phyloP scores from a whole-genome alignment of 2,797 vertebrate genomes.

The Botia almorhae region DNA sequence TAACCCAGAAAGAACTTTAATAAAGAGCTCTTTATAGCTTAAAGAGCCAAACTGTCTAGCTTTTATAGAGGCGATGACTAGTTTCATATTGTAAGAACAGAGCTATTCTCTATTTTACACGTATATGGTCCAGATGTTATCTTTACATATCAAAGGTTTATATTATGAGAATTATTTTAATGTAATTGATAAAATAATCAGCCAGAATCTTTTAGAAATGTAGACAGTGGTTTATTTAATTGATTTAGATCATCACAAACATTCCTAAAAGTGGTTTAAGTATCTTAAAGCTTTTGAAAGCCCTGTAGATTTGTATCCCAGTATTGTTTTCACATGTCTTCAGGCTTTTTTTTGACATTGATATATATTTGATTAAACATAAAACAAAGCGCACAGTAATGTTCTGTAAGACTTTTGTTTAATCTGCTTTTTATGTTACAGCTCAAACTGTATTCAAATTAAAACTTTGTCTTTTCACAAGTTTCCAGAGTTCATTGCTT shows the following conservation, averaged over 20 bases:
- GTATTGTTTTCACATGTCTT: slow-evolving; percentile 29
- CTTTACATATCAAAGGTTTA: slow-evolving; percentile 28
- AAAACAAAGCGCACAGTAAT: slow-evolving; percentile 46
- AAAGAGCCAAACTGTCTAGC: too few relatives aligned
- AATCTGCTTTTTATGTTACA: slow-evolving; percentile 56
- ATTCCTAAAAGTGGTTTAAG: neutral
- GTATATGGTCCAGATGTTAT: slow-evolving; percentile 43
- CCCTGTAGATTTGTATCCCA: slow-evolving; percentile 6
- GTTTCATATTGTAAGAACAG: slow-evolving; percentile 27
- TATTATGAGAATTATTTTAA: slow-evolving; percentile 21
- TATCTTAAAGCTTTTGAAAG: slow-evolving; percentile 18
- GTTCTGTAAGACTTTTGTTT: slow-evolving; percentile 55
- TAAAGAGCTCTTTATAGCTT: too few relatives aligned
- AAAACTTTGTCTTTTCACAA: slow-evolving; percentile 60
- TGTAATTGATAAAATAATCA: neutral
- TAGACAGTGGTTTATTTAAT: neutral
- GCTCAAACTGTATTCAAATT: slow-evolving; percentile 63
- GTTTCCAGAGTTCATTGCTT: neutral
- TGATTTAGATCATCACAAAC: neutral
- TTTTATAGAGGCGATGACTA: slow-evolving; percentile 25
- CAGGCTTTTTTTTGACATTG: slow-evolving; percentile 40
- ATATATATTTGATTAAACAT: slow-evolving; percentile 46
- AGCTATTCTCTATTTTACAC: slow-evolving; percentile 38
- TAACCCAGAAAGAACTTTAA: slow-evolving; percentile 8
- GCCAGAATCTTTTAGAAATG: neutral